phyloP scores from a whole-genome alignment of 2,797 vertebrate genomes.

The Anniella stebbinsi region DNA sequence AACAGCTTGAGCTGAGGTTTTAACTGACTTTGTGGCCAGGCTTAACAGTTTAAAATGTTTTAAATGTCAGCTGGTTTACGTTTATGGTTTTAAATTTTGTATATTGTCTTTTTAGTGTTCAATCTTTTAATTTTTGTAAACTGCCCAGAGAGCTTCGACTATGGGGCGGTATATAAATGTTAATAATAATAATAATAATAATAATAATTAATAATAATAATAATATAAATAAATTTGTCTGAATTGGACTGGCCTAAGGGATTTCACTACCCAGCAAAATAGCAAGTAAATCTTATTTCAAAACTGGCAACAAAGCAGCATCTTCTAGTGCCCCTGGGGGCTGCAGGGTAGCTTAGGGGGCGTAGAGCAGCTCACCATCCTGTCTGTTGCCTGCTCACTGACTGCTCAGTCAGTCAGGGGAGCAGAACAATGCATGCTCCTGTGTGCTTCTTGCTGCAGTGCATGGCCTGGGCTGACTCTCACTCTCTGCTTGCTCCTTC shows the following conservation, averaged over 20 bases:
- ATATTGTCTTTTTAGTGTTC: no score
- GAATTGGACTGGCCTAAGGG: neutral
- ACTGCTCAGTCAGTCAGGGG: neutral
- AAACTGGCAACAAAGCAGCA: neutral
- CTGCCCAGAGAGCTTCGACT: no score
- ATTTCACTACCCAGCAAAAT: neutral
- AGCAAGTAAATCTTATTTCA: neutral
- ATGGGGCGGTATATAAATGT: no score
- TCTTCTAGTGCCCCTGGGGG: neutral
- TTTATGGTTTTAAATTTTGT: no score
- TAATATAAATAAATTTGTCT: neutral
- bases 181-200: no score
- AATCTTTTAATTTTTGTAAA: no score
- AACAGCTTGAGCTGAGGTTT: no score
- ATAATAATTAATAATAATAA: no score
- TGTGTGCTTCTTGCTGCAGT: neutral
- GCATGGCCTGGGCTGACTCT: neutral
- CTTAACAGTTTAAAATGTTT: no score
- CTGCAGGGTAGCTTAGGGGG: neutral
- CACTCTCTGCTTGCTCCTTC: neutral
- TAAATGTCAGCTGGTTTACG: no score
- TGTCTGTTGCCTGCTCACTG: neutral
- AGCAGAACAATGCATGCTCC: neutral
- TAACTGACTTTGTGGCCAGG: no score
- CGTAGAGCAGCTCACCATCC: neutral